phyloP scores from a whole-genome alignment of 1,140 invertebrate genomes.

The Brachionus calyciflorus region DNA sequence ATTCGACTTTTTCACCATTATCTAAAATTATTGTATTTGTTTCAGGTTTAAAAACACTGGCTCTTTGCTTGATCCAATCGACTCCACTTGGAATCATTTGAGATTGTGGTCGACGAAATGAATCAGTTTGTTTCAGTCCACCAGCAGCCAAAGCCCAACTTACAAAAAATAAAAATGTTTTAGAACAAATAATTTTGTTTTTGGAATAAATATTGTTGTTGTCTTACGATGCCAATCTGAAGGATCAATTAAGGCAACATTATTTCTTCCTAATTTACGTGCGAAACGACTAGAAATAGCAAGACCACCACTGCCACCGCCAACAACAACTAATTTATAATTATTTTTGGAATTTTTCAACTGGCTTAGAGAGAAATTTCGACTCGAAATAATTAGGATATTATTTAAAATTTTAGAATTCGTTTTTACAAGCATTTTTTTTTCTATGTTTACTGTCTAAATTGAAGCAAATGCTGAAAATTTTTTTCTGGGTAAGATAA shows the following conservation, averaged over 20 bases:
- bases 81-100: conserved; percentile 36
- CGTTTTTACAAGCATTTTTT: too few species aligned
- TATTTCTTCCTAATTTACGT: conserved; percentile 66
- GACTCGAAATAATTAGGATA: too few species aligned
- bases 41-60: conserved; percentile 30
- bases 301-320: conserved; percentile 87
- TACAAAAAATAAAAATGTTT: conserved; percentile 72
- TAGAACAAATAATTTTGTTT: conserved; percentile 62
- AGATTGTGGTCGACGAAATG: conserved; percentile 60
- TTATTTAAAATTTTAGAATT: too few species aligned
- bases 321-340: conserved; percentile 82
- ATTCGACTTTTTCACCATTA: conserved; percentile 49
- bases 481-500: too few species aligned
- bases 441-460: too few species aligned
- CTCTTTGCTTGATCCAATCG: conserved; percentile 42
- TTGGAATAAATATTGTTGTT: conserved; percentile 47
- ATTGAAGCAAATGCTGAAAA: too few species aligned
- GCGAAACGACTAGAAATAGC: conserved; percentile 78
- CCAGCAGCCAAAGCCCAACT: conserved; percentile 87
- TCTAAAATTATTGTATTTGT: conserved; percentile 13
- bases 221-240: conserved; percentile 16
- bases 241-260: conserved; percentile 76
- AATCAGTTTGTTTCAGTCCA: conserved; percentile 73
- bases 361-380: background rate
- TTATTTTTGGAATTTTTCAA: conserved; percentile 39